A percentile compares a stretch with the other conserved stretches of the same genome.
These are phyloP conservation scores for Camponotus fellah DNA, from an alignment of 2,888 invertebrate species.

Conservation along the genomic window DNA sequence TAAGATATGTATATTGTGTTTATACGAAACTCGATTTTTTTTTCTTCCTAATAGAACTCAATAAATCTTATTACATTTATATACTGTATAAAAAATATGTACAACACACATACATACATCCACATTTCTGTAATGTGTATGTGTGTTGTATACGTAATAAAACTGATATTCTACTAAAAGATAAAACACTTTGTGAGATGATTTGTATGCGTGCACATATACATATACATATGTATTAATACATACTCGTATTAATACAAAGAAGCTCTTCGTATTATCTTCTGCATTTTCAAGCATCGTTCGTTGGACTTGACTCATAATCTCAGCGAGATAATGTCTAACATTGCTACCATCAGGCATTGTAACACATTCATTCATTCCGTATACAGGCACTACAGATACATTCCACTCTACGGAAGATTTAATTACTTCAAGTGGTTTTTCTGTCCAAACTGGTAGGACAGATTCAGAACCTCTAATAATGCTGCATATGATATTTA, in stretches of 20 bases:
- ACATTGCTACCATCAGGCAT: slow-evolving; percentile 91
- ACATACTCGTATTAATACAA: slow-evolving; percentile 86
- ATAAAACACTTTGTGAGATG: background rate
- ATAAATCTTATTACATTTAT: too few species aligned
- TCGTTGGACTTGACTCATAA: slow-evolving; percentile 89
- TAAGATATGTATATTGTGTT: too few species aligned
- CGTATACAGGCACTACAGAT: slow-evolving; percentile 80
- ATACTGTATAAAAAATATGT: too few species aligned
- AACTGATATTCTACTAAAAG: too few species aligned
- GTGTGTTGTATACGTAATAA: too few species aligned
- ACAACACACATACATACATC: too few species aligned
- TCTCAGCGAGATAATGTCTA: slow-evolving; percentile 88
- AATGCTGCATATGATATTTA: slow-evolving; percentile 90
- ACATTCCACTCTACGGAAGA: slow-evolving; percentile 85
- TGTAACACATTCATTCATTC: slow-evolving; percentile 83
- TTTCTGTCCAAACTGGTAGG: slow-evolving; percentile 91
- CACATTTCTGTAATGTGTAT: too few species aligned
- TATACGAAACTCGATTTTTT: too few species aligned
- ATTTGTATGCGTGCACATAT: background rate
- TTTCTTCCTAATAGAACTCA: too few species aligned
- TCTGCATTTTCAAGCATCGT: slow-evolving; percentile 90
- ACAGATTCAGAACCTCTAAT: slow-evolving; percentile 89
- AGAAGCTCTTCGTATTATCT: slow-evolving; percentile 93
- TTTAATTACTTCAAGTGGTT: slow-evolving; percentile 83
- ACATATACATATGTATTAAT: slow-evolving; percentile 70